phyloP scores from a whole-genome alignment of 1,140 invertebrate genomes.

The Chrysopa pallens region DNA sequence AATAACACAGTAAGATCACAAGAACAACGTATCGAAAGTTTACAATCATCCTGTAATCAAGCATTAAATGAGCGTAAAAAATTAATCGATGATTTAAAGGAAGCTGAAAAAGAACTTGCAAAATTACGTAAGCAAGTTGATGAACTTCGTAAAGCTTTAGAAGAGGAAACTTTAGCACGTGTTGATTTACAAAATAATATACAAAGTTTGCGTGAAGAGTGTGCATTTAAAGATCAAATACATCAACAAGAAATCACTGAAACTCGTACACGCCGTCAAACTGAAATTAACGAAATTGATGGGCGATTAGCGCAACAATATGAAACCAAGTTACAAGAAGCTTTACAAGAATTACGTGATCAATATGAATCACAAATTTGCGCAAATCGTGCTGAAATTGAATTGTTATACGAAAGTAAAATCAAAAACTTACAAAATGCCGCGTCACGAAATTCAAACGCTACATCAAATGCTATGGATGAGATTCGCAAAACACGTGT shows the following conservation, averaged over 20 bases:
- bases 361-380: constrained; percentile 85
- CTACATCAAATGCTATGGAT: constrained; percentile 49
- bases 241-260: constrained; percentile 75
- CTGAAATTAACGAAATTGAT: constrained; percentile 54
- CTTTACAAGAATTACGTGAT: constrained; percentile 74
- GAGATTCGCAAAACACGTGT: constrained; percentile 54
- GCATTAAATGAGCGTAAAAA: constrained; percentile 65
- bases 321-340: constrained; percentile 79
- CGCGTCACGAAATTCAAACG: constrained; percentile 42
- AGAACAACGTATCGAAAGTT: constrained; percentile 51
- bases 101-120: constrained; percentile 57
- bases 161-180: constrained; percentile 78
- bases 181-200: constrained; percentile 88
- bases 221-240: constrained; percentile 73
- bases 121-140: constrained; percentile 56
- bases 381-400: constrained; percentile 73
- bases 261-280: constrained; percentile 59
- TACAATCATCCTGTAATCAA: constrained; percentile 59
- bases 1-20: constrained; percentile 51
- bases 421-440: constrained; percentile 41
- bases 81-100: constrained; percentile 53
- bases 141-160: constrained; percentile 63
- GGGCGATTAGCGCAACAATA: constrained; percentile 80
- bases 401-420: constrained; percentile 68
- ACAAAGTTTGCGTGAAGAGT: constrained; percentile 78